Conservation (phyloP, 2,888 invertebrate species). For the Leptura quadrifasciata region DNA sequence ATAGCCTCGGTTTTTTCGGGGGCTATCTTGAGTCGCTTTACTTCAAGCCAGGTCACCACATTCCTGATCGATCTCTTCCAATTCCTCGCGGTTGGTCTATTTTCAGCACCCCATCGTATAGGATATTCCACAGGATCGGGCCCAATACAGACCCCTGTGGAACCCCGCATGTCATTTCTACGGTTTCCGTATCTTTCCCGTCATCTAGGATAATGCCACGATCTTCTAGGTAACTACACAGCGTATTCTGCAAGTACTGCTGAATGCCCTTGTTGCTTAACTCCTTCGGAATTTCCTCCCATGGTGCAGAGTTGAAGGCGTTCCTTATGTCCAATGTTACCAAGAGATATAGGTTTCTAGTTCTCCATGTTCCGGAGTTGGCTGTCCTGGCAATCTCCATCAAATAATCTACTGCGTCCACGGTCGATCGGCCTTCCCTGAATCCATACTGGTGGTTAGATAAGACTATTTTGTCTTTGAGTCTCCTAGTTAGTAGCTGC, state of each 20-base stretch:
- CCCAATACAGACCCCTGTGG: background rate
- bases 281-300: constrained; percentile 41
- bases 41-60: background rate
- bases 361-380: background rate
- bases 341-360: background rate
- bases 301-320: constrained; percentile 51
- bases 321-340: too few relatives aligned
- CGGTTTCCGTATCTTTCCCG: background rate
- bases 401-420: background rate
- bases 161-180: background rate
- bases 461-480: background rate
- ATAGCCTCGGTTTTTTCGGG: too few relatives aligned
- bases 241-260: constrained; percentile 27
- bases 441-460: background rate
- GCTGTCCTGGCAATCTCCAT: background rate
- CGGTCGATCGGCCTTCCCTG: background rate
- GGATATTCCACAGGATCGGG: background rate
- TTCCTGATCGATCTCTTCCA: background rate
- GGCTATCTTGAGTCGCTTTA: background rate
- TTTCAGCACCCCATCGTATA: background rate
- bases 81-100: background rate
- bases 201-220: background rate
- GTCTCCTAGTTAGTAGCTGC: background rate
- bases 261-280: constrained; percentile 27
- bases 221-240: background rate